Base-by-base conservation (phyloP, 2,113 vertebrate species). In the Cariama cristata region DNA sequence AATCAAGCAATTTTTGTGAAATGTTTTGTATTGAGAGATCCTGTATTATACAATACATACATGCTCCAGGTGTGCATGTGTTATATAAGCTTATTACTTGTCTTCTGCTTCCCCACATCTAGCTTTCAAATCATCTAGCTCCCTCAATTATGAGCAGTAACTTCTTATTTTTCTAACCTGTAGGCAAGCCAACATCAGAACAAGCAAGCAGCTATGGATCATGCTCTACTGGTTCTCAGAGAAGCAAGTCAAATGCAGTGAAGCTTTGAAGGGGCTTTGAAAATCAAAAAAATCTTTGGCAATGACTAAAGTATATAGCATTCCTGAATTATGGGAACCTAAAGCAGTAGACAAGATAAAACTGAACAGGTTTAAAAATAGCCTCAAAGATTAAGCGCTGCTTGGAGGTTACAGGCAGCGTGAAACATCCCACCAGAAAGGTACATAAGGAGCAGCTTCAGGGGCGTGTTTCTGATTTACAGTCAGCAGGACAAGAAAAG, bases 221-320 rank as follows among this genome's bases (percentile, higher is more conserved):
- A 80, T 21, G 76, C 35, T 93, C 64, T 60, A 40, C 67, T 84
- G 49, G 47, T 91, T 96, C 63, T 58, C 55, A 90, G 58, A 53
- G 74, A 79, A 87, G 59, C 63, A 53, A 72, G 50, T 24, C 92
- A 88, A 90, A 68, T 2, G 12, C 40, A 77, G 59, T 22, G 94
- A 93, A 92, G 9, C 35, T 89, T 58, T 44, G 26, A 91, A 90
- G 47, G 22, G 42, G 28, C 23, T 97, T 84, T 86, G 85, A 96
- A 49, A 76, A 91, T 71, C 77, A 96, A 40, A 64, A 88, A 50
- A 86, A 40, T 42, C 66, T 79, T 89, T 42, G 64, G 42, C n/a
- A 92, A 24, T 32, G 62, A 56, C 69, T 63, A 4, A 80, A 80
- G 58, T 79, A 68, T 88, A 87, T 27, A 71, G 14, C 64, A 35